Base-by-base conservation (phyloP, 2,888 invertebrate genomes). In the Biston betularia region DNA sequence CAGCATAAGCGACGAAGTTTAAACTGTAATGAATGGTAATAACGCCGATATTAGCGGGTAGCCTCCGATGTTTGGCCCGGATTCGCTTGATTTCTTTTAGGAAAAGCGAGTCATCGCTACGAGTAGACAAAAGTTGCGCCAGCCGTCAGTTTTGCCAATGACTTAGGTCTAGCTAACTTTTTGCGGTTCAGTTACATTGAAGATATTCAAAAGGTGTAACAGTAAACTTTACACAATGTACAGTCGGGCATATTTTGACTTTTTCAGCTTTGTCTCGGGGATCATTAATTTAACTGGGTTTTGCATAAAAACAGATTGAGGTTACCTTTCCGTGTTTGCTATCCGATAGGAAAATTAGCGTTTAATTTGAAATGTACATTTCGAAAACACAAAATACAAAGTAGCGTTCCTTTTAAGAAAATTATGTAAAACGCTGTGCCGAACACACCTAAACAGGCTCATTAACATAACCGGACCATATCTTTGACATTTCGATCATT, bases 31-130 rank as follows among this genome's bases (percentile, higher is more conserved):
- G 35, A 68, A 50, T 48, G 61, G 46, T 42, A 53, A 64, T 81
- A 85, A 66, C 81, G 83, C 75, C 69, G 71, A 75, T 74, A 80
- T 83, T 85, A 57, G 49, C 73, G 58, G 61, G 70, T 64, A 45
- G 38, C 42, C 64, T 48, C 53, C 50, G 65, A 55, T 72, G 69
- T 78, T 69, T 85, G 87, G 79, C 85, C 86, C 82, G 86, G 89
- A 83, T 88, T 86, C 79, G 86, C 78, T 86, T 86, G 83, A 88
- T 86, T 89, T 89, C 84, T 82, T 85, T 74, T 72, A 80, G 83
- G 84, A 87, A 88, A 78, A 79, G 77, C 82, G 77, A 81, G 76
- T 82, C 80, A 80, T 80, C 80, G 77, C 72, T 80, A 74, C 76
- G 75, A 79, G 76, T 74, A 81, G 79, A 76, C 77, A 76, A 76